Base-by-base conservation (phyloP, 2,888 invertebrate genomes). In the Epirrita christyi region DNA sequence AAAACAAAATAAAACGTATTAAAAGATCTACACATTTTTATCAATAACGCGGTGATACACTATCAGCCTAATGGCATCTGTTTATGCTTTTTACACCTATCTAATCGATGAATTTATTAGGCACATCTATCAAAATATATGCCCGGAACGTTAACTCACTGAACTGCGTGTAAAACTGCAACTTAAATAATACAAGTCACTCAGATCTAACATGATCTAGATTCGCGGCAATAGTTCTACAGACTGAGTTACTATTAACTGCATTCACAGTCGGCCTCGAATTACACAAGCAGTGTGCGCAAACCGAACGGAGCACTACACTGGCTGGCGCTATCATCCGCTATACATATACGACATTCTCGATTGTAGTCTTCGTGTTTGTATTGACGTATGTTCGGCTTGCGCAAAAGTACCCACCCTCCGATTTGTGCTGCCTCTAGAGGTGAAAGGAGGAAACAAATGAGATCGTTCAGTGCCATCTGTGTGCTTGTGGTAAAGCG, bases 371-470 rank as follows among this genome's bases (percentile, higher is more conserved):
- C 73, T 78, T 80, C 81, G 83, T 85, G 83, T 88, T 91, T 87
- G 86, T 89, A 91, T 91, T 88, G 90, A 91, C 88, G 88, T 86
- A 78, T 72, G 72, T 69, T 67, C 72, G 70, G 75, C 82, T 77
- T 86, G 88, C 87, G 89, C 87, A 80, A 71, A 76, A 68, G 70
- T 55, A 56, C 36, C 59, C 66, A 48, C 21, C n/a, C 21, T 46
- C 56, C 47, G 40, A 61, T 55, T 57, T 47, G 63, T 68, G 71
- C 76, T 79, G 83, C 83, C 64, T 65, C 74, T 58, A 57, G 64
- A 59, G 70, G 58, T 13, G 14, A 36, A 55, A 42, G 38, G 34
- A 42, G 38, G 57, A 63, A 72, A 65, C 64, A 67, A 45, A 36
- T 13, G 8, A 0, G 46, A 42, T 6, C 15, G 9, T 13, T 9